Evolutionary conservation across 2,797 vertebrate species (phyloP), one percentile per base, ranked within the genome.

Genomic region (Onychomys torridus): DNA sequence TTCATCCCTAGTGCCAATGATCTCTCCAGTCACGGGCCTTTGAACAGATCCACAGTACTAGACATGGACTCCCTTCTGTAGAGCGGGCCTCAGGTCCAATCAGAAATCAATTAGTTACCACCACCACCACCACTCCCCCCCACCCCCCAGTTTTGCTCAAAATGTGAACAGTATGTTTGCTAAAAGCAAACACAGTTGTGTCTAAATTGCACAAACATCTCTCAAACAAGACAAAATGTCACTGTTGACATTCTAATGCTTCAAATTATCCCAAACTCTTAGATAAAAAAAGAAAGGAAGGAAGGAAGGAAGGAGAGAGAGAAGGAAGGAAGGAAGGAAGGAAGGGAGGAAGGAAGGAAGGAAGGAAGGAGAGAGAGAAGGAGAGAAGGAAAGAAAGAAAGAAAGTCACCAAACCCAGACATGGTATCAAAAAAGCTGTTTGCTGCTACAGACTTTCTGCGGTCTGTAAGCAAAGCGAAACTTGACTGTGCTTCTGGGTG

Each of bases 91-190:
- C 32, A 49, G 23, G 37, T 86, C 67, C 46, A 52, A 55, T 86
- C 23, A 71, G 34, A 69, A 86, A 37, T 71, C 16, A 40, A 71
- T 40, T 27, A 34, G 49, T 40, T 57, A 8, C 43, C 27, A n/a
- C n/a, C n/a, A n/a, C n/a, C 59, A 61, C 6, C 49, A 52, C 49
- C 11, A 52, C 49, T n/a, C 5, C 57, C 57, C 57, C 32, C 32
- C 13, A 65, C 21, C n/a, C n/a, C n/a, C n/a, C 88, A 93, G 57
- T 97, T 98, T 97, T 94, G 65, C 96, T 97, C 94, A 93, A 95
- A 97, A 97, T 69, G 97, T 83, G 97, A 97, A 95, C 73, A 91
- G 86, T 96, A 12, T 97, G 71, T 98, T 98, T 98, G 95, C 97
- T 97, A 46, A 98, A 95, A 92, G 92, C 96, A 98, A 98, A 98